Percentiles rank a stretch among this genome's conserved stretches.
Evolutionary conservation across 2,888 invertebrate species (phyloP).

Genomic region (Elmis aenea): DNA sequence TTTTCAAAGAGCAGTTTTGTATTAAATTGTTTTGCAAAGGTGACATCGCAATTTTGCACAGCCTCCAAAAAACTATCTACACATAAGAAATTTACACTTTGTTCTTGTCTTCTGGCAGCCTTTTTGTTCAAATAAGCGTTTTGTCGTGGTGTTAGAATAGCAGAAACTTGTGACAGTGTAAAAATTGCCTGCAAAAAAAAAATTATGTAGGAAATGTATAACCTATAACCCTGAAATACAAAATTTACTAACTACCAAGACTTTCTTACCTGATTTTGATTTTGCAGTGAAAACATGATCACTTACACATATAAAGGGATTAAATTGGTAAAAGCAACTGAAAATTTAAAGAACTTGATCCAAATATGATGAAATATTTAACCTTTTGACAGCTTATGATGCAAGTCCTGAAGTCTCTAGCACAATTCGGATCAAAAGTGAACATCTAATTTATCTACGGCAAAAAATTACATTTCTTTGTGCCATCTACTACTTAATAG

Average conservation of each 20-base stretch:
- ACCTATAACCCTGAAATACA: slow-evolving; percentile 14
- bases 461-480: too few relatives aligned
- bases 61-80: slow-evolving; percentile 48
- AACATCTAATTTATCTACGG: too few relatives aligned
- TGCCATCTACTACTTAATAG: too few relatives aligned
- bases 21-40: slow-evolving; percentile 40
- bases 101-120: slow-evolving; percentile 30
- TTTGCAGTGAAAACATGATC: slow-evolving; percentile 48
- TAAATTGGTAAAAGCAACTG: slow-evolving; percentile 16
- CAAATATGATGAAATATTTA: slow-evolving; percentile 16
- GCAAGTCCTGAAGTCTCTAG: too few relatives aligned
- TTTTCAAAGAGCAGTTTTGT: slow-evolving; percentile 35
- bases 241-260: too few relatives aligned
- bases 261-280: slow-evolving; percentile 48
- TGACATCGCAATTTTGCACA: slow-evolving; percentile 43
- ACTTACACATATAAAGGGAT: slow-evolving; percentile 21
- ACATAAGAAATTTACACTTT: slow-evolving; percentile 38
- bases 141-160: slow-evolving; percentile 44
- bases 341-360: slow-evolving; percentile 22
- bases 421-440: too few relatives aligned
- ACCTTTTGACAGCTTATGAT: too few relatives aligned
- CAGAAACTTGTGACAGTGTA: slow-evolving; percentile 46
- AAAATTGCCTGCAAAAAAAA: slow-evolving; percentile 39
- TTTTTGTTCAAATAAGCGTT: slow-evolving; percentile 41
- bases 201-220: background rate